Evolutionary conservation across 2,113 vertebrate genomes (phyloP).

Genomic region (Regulus satrapa): DNA sequence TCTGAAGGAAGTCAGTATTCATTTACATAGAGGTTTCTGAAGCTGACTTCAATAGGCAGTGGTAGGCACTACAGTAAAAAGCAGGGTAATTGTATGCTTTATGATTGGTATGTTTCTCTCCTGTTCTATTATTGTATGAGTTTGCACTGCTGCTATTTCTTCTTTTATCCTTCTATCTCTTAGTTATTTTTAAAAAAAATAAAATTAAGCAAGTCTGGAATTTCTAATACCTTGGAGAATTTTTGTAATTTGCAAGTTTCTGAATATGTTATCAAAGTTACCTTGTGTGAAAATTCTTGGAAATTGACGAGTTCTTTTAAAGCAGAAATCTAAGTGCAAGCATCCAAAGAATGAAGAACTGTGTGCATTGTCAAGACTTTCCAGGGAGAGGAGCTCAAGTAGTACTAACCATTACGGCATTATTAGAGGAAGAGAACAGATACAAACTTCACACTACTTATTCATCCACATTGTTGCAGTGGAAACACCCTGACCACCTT

Average conservation of each 20-base stretch:
- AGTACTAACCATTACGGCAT: neutral
- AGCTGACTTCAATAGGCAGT: neutral
- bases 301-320: neutral
- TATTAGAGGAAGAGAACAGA: neutral
- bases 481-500: neutral
- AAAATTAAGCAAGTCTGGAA: neutral
- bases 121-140: neutral
- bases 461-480: neutral
- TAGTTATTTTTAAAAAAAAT: neutral
- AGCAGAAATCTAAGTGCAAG: neutral
- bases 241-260: neutral
- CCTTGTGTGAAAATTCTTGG: neutral
- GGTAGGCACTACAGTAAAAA: neutral
- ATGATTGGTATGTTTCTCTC: neutral
- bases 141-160: neutral
- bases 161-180: neutral
- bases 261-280: neutral
- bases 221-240: neutral
- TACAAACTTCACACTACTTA: neutral
- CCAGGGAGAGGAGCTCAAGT: neutral
- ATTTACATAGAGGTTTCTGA: neutral
- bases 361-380: neutral
- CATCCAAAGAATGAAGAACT: neutral
- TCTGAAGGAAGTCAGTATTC: neutral
- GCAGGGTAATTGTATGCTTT: neutral